A percentile compares a stretch with the other conserved stretches of the same genome.
Evolutionary conservation across 2,113 vertebrate genomes (phyloP).

Genomic region (Oxyruncus cristatus): DNA sequence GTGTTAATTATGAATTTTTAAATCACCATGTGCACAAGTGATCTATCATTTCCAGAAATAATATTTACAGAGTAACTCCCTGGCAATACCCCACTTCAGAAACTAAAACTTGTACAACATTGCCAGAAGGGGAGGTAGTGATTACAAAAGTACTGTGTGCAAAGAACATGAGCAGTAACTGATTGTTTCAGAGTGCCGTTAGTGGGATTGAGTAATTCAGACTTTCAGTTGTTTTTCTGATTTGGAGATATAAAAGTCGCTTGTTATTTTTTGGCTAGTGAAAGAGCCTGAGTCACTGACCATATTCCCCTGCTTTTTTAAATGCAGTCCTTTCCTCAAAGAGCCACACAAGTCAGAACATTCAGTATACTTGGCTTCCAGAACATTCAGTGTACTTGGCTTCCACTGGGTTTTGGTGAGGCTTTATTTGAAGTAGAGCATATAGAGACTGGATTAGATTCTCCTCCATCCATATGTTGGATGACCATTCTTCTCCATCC

Average conservation of each 20-base stretch:
- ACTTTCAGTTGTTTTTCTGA: not conserved
- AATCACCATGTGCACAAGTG: not conserved
- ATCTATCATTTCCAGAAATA: constrained; percentile 12
- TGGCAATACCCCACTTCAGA: constrained; percentile 7
- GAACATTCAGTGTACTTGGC: not conserved
- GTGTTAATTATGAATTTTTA: constrained; percentile 37
- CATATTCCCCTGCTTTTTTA: not conserved
- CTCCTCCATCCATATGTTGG: not conserved
- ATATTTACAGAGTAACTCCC: constrained; percentile 36
- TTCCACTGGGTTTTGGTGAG: not conserved
- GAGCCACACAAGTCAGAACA: not conserved
- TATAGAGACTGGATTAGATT: not conserved
- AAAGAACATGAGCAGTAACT: not conserved
- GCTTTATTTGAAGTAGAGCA: not conserved
- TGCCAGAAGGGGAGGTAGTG: not conserved
- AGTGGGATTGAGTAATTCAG: not conserved
- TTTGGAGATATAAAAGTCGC: not conserved
- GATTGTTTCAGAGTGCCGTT: not conserved
- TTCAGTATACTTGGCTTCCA: not conserved
- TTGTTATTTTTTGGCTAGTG: not conserved
- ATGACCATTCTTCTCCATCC: not conserved
- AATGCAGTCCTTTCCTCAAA: not conserved
- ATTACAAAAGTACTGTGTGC: not conserved
- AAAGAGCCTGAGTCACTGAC: not conserved
- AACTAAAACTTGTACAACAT: not conserved